A percentile compares a stretch with the other conserved stretches of the same genome.
Evolutionary conservation across 2,797 vertebrate species (phyloP).

Genomic region (Brachymystax lenok): DNA sequence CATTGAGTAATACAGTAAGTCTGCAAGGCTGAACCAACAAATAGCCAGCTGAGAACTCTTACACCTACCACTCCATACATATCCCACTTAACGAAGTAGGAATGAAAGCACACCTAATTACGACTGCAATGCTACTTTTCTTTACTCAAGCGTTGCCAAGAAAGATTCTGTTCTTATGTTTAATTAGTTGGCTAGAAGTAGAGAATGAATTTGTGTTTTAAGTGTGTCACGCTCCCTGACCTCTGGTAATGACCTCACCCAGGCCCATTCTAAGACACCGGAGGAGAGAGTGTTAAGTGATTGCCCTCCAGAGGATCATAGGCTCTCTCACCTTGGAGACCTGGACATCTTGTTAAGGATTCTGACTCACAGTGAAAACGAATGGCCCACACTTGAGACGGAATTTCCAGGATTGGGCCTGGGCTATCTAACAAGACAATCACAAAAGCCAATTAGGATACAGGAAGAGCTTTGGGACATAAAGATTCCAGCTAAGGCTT

Average conservation of each 20-base stretch:
- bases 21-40: constrained; percentile 24
- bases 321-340: constrained; percentile 60
- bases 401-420: constrained; percentile 70
- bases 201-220: constrained; percentile 63
- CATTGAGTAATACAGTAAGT: constrained; percentile 13
- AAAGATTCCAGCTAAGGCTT: constrained; percentile 58
- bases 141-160: constrained; percentile 41
- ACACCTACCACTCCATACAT: constrained; percentile 18
- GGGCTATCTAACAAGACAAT: constrained; percentile 78
- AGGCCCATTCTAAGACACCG: constrained; percentile 58
- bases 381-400: constrained; percentile 63
- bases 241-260: constrained; percentile 56
- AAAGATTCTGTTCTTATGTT: constrained; percentile 34
- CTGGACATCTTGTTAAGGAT: constrained; percentile 73
- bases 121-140: constrained; percentile 36
- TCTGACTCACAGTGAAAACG: constrained; percentile 68
- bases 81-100: constrained; percentile 15
- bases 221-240: constrained; percentile 66
- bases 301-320: constrained; percentile 73
- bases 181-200: constrained; percentile 63
- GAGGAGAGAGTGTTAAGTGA: constrained; percentile 60
- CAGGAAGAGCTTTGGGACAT: constrained; percentile 68
- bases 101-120: constrained; percentile 28
- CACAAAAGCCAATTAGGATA: constrained; percentile 81
- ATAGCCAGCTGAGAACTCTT: not conserved